Percentiles rank a stretch among this genome's conserved stretches.
Conservation (phyloP, 2,113 vertebrate species). For the Lamprologus speciosus region DNA sequence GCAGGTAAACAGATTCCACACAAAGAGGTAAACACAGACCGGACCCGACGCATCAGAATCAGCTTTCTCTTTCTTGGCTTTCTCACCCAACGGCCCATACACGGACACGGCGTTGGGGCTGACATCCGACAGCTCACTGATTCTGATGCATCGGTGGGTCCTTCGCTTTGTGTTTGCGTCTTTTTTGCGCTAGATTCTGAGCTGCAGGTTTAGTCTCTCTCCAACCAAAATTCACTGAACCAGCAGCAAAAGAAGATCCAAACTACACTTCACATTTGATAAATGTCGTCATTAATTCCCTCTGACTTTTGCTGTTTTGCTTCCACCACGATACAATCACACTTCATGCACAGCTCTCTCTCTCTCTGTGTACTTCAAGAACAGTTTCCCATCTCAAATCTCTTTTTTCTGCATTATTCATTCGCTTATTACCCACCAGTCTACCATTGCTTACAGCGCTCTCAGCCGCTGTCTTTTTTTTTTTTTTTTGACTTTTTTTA, state of each 20-base stretch:
- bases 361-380: neutral
- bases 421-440: neutral
- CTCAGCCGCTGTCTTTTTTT: fast-evolving
- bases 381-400: neutral
- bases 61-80: neutral
- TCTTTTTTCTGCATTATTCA: neutral
- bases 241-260: neutral
- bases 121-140: neutral
- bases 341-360: neutral
- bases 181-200: no score
- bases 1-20: neutral
- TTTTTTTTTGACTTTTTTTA: no score
- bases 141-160: neutral
- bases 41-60: no score
- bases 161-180: neutral
- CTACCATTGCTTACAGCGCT: no score
- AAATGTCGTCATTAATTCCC: neutral
- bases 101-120: neutral
- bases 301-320: neutral
- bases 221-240: no score
- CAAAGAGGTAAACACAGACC: no score
- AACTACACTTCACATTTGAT: neutral
- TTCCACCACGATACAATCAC: neutral
- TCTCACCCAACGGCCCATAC: neutral
- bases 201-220: no score